Conservation (phyloP, 2,888 invertebrate species). For the Drosophila recens region DNA sequence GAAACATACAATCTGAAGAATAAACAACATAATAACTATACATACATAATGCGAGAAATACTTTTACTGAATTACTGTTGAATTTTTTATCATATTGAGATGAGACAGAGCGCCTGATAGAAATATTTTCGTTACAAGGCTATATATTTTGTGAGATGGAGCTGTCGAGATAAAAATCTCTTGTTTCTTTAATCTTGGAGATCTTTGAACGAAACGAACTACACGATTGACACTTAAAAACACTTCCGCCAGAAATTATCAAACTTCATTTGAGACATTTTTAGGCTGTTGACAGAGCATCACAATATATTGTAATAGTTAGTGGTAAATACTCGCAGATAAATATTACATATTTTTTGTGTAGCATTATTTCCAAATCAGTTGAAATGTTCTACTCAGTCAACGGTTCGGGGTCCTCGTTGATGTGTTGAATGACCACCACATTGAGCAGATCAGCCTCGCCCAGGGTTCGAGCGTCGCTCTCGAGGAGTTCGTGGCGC, state of each 20-base stretch:
- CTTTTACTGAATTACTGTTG: no score
- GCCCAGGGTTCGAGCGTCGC: slow-evolving; percentile 53
- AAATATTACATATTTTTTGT: neutral
- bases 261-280: neutral
- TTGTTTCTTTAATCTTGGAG: no score
- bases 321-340: neutral
- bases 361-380: neutral
- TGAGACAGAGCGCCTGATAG: no score
- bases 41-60: no score
- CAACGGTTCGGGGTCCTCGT: slow-evolving; percentile 29
- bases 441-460: slow-evolving; percentile 65
- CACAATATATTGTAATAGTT: neutral
- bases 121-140: no score
- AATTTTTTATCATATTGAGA: no score
- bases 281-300: neutral
- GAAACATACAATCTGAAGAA: no score
- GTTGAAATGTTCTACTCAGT: neutral
- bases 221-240: neutral
- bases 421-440: slow-evolving; percentile 66
- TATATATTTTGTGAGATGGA: no score
- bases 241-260: neutral
- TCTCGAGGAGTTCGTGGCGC: slow-evolving; percentile 48
- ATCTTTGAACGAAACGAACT: no score
- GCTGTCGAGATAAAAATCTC: no score
- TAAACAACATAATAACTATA: no score